These are phyloP conservation scores for Drosophila pruinosa DNA, from an alignment of 1,140 invertebrate genomes.

Conservation along the genomic window DNA sequence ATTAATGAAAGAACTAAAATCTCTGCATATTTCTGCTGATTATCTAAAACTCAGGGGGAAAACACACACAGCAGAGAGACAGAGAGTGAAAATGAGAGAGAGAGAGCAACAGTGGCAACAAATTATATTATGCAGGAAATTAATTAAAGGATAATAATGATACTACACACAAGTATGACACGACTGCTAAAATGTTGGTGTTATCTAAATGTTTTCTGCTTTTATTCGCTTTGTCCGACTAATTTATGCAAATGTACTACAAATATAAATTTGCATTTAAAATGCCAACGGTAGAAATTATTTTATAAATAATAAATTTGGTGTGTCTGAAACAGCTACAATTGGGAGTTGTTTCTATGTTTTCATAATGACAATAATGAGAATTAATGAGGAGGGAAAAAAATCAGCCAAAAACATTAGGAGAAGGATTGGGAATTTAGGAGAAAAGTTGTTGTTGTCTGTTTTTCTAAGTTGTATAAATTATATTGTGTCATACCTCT, in stretches of 20 bases:
- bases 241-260: conserved; percentile 71
- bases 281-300: conserved; percentile 65
- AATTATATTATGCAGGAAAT: conserved; percentile 70
- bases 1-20: conserved; percentile 54
- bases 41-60: conserved; percentile 37
- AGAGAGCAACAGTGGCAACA: conserved; percentile 1
- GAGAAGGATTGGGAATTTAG: not conserved
- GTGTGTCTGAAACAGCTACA: conserved; percentile 22
- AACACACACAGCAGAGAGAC: conserved; percentile 13
- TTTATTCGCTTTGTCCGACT: conserved; percentile 38
- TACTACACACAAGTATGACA: conserved; percentile 43
- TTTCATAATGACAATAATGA: conserved; percentile 23
- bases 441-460: not conserved
- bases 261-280: conserved; percentile 76
- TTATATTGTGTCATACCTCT: conserved; percentile 43
- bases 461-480: not conserved
- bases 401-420: not conserved
- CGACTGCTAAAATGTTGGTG: conserved; percentile 61
- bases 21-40: conserved; percentile 17
- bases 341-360: conserved; percentile 21
- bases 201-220: conserved; percentile 71
- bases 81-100: too few species aligned
- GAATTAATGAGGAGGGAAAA: conserved; percentile 11
- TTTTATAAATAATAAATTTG: conserved; percentile 71
- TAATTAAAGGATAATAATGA: conserved; percentile 78